phyloP scores from a whole-genome alignment of 2,113 vertebrate species.

The Atherinomorus stipes region DNA sequence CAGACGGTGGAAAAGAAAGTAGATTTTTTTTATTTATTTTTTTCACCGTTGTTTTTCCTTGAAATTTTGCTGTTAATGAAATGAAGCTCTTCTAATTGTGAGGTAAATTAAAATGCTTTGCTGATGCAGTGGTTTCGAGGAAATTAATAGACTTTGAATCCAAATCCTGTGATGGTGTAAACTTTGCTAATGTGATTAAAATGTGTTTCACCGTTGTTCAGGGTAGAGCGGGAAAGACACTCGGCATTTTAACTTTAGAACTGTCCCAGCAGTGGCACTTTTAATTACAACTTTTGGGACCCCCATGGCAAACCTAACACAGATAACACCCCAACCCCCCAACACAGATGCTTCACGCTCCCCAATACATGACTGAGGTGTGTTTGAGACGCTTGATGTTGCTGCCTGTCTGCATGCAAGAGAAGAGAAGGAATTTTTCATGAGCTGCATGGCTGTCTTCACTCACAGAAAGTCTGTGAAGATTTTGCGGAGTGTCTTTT shows the following conservation, averaged over 20 bases:
- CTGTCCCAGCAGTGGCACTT: slow-evolving; percentile 61
- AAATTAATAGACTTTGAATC: slow-evolving; percentile 78
- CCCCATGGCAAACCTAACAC: slow-evolving; percentile 37
- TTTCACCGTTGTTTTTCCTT: slow-evolving; percentile 72
- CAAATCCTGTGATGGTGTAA: slow-evolving; percentile 68
- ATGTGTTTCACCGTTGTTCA: slow-evolving; percentile 63
- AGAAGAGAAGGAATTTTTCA: slow-evolving; percentile 70
- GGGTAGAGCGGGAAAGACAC: slow-evolving; percentile 42
- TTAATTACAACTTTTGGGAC: slow-evolving; percentile 69
- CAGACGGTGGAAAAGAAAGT: slow-evolving; percentile 49
- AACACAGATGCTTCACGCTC: slow-evolving; percentile 3
- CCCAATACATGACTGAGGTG: slow-evolving; percentile 36
- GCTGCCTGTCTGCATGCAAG: slow-evolving; percentile 47
- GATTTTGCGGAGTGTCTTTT: slow-evolving; percentile 61
- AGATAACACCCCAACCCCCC: slow-evolving; percentile 19
- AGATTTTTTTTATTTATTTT: slow-evolving; percentile 76
- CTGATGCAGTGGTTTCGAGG: slow-evolving; percentile 72
- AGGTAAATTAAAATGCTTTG: slow-evolving; percentile 83
- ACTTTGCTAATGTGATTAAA: slow-evolving; percentile 79
- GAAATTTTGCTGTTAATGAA: slow-evolving; percentile 78
- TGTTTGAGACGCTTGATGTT: slow-evolving; percentile 59
- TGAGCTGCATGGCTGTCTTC: slow-evolving; percentile 60
- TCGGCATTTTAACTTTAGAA: slow-evolving; percentile 56
- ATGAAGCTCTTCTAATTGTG: slow-evolving; percentile 80
- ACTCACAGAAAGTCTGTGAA: slow-evolving; percentile 59